Conservation (phyloP, 2,888 invertebrate species). For the Hecatera dysodea region DNA sequence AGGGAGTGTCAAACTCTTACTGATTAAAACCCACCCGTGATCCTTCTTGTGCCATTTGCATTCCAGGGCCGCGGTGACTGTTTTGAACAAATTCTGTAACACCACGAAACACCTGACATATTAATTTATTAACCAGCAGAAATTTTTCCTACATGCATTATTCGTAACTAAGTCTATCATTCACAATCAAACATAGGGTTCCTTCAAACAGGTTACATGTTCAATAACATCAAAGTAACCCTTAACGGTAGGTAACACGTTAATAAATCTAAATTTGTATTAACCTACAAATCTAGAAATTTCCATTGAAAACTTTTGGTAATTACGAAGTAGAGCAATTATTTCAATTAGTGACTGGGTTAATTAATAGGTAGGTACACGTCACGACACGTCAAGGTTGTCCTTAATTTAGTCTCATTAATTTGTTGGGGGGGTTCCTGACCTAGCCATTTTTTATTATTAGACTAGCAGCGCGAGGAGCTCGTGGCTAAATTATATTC, state of each 20-base stretch:
- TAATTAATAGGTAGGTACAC: constrained; percentile 59
- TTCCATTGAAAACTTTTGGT: constrained; percentile 37
- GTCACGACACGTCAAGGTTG: constrained; percentile 43
- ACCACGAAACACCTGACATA: too few relatives aligned
- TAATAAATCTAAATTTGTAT: constrained; percentile 35
- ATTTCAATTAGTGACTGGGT: constrained; percentile 39
- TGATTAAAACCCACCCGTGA: too few relatives aligned
- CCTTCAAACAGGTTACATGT: neutral
- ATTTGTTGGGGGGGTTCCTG: constrained; percentile 28
- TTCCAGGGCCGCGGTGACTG: too few relatives aligned
- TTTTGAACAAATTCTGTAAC: too few relatives aligned
- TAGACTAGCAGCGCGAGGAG: too few relatives aligned
- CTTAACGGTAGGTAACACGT: neutral
- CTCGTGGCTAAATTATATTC: too few relatives aligned
- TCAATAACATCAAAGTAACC: constrained; percentile 4
- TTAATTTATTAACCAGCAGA: neutral
- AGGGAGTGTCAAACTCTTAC: too few relatives aligned
- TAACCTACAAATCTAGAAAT: constrained; percentile 32
- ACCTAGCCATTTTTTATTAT: constrained; percentile 30
- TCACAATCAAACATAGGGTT: neutral
- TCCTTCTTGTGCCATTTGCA: too few relatives aligned
- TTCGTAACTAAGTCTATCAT: neutral
- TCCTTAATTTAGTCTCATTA: constrained; percentile 30
- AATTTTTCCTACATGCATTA: neutral
- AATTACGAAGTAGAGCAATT: constrained; percentile 51